Base-by-base conservation (phyloP, 2,797 vertebrate genomes). In the Gorsachius magnificus region DNA sequence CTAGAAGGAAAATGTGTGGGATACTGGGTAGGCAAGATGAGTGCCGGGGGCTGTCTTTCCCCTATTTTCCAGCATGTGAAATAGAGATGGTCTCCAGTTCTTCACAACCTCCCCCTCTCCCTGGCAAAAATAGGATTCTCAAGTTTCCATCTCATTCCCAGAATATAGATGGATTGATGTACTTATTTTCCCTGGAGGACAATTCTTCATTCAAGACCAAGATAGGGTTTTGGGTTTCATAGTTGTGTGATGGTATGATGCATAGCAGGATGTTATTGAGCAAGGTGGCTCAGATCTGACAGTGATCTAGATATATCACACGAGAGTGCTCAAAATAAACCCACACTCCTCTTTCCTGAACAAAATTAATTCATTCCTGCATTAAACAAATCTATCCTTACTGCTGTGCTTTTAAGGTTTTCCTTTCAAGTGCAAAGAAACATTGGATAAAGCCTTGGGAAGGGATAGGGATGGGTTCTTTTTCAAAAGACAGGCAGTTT, bases 391-490 rank as follows among this genome's bases (percentile, higher is more conserved):
- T 58, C 35, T 69, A 2, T 46, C 43, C 54, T 77, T 87, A 43
- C 33, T 56, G 43, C 46, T 93, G n/a, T 41, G 72, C 17, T 87
- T 93, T 66, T 51, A 75, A 90, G 16, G 5, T 80, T 83, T 93
- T 71, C 25, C 69, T 93, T 87, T 91, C 68, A 74, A 83, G 36
- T 45, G 17, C 41, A 75, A 74, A 35, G 25, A 38, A 89, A 45
- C 9, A 11, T 33, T 58, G 76, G 45, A 38, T 72, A 77, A 91
- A 94, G 38, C 38, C 26, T 82, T 2, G 1, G 35, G 10, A 83
- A 63, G 19, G 15, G 19, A 63, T 18, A 63, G 29, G 33, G 17
- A 63, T 7, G 16, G 3, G 3, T 36, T 38, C 13, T 71, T 51
- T 21, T 7, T 4, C 7, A 6, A 0, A 81, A 50, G 35, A 31